Evolutionary conservation across 2,113 vertebrate genomes (phyloP).

Genomic region (Rhea pennata): DNA sequence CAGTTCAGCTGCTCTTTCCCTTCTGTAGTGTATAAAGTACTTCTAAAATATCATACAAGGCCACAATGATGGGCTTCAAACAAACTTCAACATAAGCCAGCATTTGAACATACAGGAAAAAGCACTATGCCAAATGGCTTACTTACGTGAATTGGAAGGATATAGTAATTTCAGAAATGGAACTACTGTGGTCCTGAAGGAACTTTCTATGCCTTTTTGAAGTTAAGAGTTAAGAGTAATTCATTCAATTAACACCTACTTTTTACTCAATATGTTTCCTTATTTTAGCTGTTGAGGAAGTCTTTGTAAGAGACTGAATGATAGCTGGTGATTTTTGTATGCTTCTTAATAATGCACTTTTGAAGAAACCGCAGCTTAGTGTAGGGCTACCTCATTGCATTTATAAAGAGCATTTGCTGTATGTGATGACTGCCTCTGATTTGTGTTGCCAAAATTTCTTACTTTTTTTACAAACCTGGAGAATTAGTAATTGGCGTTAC

Average conservation of each 20-base stretch:
- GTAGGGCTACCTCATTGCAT: background rate
- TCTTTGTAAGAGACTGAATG: background rate
- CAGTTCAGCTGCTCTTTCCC: background rate
- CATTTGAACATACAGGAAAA: background rate
- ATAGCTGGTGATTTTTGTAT: background rate
- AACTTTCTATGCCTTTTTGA: background rate
- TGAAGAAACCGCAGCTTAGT: background rate
- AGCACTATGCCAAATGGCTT: background rate
- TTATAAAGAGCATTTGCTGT: background rate
- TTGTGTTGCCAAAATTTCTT: background rate
- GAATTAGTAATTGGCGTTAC: background rate
- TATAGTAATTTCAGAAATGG: background rate
- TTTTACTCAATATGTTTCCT: background rate
- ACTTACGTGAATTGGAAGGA: background rate
- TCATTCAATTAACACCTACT: background rate
- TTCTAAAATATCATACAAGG: background rate
- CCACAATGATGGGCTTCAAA: background rate
- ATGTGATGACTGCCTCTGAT: background rate
- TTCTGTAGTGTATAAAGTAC: background rate
- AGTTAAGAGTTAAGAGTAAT: background rate
- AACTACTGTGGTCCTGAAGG: background rate
- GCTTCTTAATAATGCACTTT: background rate
- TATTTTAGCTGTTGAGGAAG: background rate
- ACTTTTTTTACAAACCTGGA: background rate
- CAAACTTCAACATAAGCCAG: background rate